Percentiles rank a stretch among this genome's conserved stretches.
Conservation (phyloP, 2,113 vertebrate species). For the Chloebia gouldiae region DNA sequence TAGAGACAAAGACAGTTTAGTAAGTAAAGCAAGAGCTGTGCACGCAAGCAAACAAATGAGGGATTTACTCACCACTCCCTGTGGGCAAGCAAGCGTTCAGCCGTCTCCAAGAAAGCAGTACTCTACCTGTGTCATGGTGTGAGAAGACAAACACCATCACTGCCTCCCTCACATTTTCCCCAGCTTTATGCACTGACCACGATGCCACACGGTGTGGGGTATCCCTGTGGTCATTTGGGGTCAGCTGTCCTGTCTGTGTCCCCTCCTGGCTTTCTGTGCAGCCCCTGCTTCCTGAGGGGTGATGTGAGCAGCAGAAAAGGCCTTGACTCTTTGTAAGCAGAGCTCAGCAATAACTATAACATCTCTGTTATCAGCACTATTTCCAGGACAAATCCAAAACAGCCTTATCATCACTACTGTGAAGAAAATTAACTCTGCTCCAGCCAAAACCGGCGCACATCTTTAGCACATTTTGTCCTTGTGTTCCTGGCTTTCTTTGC, state of each 20-base stretch:
- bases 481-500: neutral
- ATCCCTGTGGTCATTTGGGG: neutral
- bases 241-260: neutral
- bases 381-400: neutral
- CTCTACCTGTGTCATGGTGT: neutral
- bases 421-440: neutral
- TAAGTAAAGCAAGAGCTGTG: neutral
- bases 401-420: accelerated
- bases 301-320: neutral
- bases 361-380: neutral
- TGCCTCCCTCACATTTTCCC: neutral
- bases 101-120: neutral
- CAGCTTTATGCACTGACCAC: neutral
- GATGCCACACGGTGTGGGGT: neutral
- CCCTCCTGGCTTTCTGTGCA: neutral
- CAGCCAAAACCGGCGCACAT: neutral
- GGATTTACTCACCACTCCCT: neutral
- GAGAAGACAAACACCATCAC: neutral
- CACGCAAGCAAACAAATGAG: neutral
- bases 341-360: neutral
- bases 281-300: neutral
- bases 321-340: neutral
- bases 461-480: neutral
- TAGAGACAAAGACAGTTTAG: neutral
- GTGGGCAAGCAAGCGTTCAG: neutral